A percentile compares a stretch with the other conserved stretches of the same genome.
phyloP scores from a whole-genome alignment of 2,797 vertebrate species.

The Sebastes nivosus region DNA sequence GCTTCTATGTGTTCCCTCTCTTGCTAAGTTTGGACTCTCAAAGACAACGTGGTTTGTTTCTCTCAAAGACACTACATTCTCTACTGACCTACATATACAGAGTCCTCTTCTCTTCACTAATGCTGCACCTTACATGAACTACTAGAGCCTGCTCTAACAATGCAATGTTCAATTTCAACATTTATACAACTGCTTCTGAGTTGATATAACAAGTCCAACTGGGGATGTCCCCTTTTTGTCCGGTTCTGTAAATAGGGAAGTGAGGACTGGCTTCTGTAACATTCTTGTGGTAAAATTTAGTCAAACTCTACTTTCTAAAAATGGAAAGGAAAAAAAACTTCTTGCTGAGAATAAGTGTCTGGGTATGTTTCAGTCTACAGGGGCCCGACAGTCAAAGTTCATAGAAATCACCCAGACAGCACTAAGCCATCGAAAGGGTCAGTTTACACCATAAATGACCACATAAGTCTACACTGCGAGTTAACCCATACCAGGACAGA shows the following conservation, averaged over 20 bases:
- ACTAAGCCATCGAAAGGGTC: conserved; percentile 36
- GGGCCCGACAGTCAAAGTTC: conserved; percentile 36
- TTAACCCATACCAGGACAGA: conserved; percentile 48
- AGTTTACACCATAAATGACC: conserved; percentile 54
- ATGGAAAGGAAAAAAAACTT: not conserved
- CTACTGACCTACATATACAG: not conserved
- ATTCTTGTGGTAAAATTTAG: not conserved
- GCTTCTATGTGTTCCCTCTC: not conserved
- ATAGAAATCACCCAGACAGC: conserved; percentile 42
- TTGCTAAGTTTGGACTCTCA: not conserved
- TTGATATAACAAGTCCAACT: conserved; percentile 6
- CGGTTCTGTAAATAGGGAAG: conserved; percentile 39
- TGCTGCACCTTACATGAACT: not conserved
- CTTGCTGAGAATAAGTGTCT: not conserved
- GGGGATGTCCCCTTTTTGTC: conserved; percentile 33
- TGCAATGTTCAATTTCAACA: conserved; percentile 3
- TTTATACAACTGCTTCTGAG: not conserved
- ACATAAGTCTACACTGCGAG: conserved; percentile 16
- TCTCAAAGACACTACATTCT: not conserved
- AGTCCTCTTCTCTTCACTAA: not conserved
- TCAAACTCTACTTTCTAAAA: not conserved
- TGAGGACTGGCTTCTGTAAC: not conserved
- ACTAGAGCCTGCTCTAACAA: not conserved
- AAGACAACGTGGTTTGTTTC: not conserved
- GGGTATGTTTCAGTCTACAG: conserved; percentile 2